Percentiles rank a stretch among this genome's conserved stretches.
Conservation (phyloP, 2,888 invertebrate species). For the Drosophila kuntzei region DNA sequence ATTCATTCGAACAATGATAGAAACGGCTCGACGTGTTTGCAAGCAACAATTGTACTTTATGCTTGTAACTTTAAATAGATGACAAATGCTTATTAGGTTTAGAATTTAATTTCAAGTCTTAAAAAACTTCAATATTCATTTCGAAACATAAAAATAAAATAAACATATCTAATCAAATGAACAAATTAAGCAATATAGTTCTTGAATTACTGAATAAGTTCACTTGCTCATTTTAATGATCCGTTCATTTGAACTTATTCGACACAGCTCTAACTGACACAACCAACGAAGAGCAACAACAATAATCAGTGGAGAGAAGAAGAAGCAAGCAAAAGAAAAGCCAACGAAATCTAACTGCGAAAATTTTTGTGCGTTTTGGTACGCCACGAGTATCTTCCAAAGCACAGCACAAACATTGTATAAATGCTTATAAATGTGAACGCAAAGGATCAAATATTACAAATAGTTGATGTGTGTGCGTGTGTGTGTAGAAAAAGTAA, state of each 20-base stretch:
- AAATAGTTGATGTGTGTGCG: conserved; percentile 41
- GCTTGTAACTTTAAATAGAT: too few species aligned
- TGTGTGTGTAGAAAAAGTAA: conserved; percentile 45
- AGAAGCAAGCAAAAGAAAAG: conserved; percentile 59
- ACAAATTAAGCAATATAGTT: not conserved
- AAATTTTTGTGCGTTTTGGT: conserved; percentile 51
- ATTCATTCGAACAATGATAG: not conserved
- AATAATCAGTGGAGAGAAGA: conserved; percentile 47
- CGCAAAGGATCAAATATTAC: conserved; percentile 20
- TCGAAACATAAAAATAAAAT: too few species aligned
- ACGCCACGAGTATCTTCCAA: conserved; percentile 48
- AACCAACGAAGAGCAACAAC: conserved; percentile 56
- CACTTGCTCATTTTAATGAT: not conserved
- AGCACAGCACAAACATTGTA: conserved; percentile 20
- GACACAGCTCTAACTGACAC: conserved; percentile 20
- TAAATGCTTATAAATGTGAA: conserved; percentile 55
- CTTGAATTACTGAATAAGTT: not conserved
- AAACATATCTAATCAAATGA: not conserved
- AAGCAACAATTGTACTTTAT: too few species aligned
- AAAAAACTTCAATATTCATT: too few species aligned
- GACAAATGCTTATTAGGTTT: too few species aligned
- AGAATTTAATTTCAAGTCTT: too few species aligned
- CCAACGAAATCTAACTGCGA: conserved; percentile 59
- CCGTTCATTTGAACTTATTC: not conserved
- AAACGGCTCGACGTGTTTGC: too few species aligned